Percentiles rank a stretch among this genome's conserved stretches.
These are phyloP conservation scores for Vannuccia rotundouncinata DNA, from an alignment of 2,888 invertebrate genomes.

Conservation along the genomic window DNA sequence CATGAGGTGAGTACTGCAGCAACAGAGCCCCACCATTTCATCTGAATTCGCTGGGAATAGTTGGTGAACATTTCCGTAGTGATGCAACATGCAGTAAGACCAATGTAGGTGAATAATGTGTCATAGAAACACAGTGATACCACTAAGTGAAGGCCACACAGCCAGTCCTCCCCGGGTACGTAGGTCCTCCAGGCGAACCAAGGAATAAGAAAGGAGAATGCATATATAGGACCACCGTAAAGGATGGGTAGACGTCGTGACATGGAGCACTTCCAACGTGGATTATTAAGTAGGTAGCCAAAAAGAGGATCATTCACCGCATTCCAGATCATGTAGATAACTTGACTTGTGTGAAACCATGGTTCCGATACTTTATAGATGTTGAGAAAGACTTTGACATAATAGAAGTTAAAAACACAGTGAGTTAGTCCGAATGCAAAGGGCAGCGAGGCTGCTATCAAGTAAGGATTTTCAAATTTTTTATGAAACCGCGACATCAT, in stretches of 20 bases:
- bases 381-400: constrained; percentile 57
- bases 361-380: constrained; percentile 53
- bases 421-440: background rate
- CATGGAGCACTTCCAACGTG: background rate
- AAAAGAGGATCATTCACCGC: constrained; percentile 59
- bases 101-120: constrained; percentile 55
- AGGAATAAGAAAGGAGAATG: constrained; percentile 52
- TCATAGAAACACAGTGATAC: constrained; percentile 57
- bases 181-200: constrained; percentile 54
- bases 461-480: background rate
- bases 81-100: constrained; percentile 54
- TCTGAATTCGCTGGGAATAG: constrained; percentile 48
- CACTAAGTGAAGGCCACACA: constrained; percentile 55
- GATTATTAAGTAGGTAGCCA: constrained; percentile 48
- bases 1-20: background rate
- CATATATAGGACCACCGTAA: constrained; percentile 54
- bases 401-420: constrained; percentile 55
- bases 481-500: background rate
- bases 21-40: constrained; percentile 43
- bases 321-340: constrained; percentile 58
- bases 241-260: constrained; percentile 54
- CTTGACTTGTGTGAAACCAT: constrained; percentile 57
- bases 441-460: background rate
- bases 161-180: constrained; percentile 45
- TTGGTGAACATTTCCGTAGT: constrained; percentile 53